Evolutionary conservation across 2,113 vertebrate genomes (phyloP).

Genomic region (Trachemys scripta): DNA sequence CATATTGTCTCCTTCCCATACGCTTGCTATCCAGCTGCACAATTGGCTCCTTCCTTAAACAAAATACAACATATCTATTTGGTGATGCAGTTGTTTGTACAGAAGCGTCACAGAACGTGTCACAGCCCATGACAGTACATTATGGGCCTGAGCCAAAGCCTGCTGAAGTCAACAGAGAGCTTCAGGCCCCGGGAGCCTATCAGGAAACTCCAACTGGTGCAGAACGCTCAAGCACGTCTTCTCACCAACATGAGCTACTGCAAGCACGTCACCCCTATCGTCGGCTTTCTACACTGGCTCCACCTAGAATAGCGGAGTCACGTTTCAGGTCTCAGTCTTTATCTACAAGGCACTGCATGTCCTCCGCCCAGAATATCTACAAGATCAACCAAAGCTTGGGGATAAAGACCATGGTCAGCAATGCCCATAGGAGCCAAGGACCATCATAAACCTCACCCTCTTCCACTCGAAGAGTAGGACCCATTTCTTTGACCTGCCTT

Average conservation of each 20-base stretch:
- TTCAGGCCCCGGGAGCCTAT: neutral
- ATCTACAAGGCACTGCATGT: neutral
- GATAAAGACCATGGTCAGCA: neutral
- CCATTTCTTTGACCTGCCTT: neutral
- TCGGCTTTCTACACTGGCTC: neutral
- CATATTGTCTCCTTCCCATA: neutral
- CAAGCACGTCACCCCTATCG: neutral
- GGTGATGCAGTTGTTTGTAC: neutral
- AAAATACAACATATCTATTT: neutral
- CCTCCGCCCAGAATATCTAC: neutral
- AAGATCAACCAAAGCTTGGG: neutral
- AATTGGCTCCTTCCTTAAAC: neutral
- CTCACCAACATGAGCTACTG: fast-evolving
- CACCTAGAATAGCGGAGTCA: neutral
- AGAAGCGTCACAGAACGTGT: neutral
- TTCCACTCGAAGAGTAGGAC: neutral
- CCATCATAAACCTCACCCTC: neutral
- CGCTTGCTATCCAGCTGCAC: neutral
- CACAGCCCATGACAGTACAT: fast-evolving
- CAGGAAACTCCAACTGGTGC: neutral
- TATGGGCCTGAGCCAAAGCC: neutral
- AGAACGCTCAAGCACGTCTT: neutral
- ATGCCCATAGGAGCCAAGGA: neutral
- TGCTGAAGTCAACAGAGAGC: neutral
- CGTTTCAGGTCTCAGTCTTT: neutral